Base-by-base conservation (phyloP, 1,140 invertebrate species). In the Holcopasites calliopsidis region DNA sequence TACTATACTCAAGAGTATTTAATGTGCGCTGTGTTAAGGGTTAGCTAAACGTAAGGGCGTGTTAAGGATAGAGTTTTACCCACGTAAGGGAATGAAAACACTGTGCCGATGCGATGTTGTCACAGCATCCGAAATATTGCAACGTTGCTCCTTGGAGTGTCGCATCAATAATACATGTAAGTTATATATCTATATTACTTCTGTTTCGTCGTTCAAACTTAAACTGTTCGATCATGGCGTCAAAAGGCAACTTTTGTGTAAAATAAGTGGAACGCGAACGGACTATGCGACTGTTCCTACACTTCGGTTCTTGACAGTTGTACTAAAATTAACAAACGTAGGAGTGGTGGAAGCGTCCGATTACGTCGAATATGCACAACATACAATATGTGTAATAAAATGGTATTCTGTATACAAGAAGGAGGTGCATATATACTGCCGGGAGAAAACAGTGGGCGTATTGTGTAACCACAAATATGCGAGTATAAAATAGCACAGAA, bases 61-160 rank as follows among this genome's bases (percentile, higher is more conserved):
- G n/a, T n/a, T n/a, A n/a, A n/a, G n/a, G n/a, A n/a, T n/a, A n/a
- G n/a, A n/a, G n/a, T n/a, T n/a, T n/a, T 60, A 44, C 28, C 18
- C 26, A 44, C 28, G 47, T 60, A 16, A 10, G 13, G 3, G 33
- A 47, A 71, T 49, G 18, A 33, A 49, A 61, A 61, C 3, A 71
- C 4, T 54, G 13, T 28, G 16, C 16, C n/a, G 31, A n/a, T 61
- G 57, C 68, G 31, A 49, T 35, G 55, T 71, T 71, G 55, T 71
- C 57, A 70, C 40, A 71, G 55, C 23, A 49, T 71, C 57, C 68
- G 68, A 61, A 71, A 71, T 61, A 71, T 71, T 49, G 68, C 68
- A 49, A 71, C 68, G 57, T 60, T 60, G 66, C 40, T 35, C 54
- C 13, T 49, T 23, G 23, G 44, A 58, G 16, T 26, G 5, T 49